Conservation (phyloP, 2,797 vertebrate species). For the Notamacropus eugenii region DNA sequence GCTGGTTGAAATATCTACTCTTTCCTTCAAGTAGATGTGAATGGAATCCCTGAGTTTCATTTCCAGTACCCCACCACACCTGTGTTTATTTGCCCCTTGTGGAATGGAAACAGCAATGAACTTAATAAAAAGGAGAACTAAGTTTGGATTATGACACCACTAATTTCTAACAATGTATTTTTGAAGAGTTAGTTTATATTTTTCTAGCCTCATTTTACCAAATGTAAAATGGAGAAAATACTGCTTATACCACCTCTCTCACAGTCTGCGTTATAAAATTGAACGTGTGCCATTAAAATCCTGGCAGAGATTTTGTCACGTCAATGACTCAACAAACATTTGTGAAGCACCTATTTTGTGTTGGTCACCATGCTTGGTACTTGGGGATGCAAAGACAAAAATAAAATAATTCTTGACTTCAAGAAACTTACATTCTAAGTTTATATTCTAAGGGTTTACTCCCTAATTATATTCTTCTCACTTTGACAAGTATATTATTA, state of each 20-base stretch:
- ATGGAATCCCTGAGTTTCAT: neutral
- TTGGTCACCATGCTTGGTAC: neutral
- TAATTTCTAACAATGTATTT: neutral
- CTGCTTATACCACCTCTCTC: neutral
- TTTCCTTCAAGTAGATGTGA: neutral
- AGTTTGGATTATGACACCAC: neutral
- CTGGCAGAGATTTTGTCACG: neutral
- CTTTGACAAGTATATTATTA: neutral
- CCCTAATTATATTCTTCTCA: neutral
- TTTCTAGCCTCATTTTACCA: neutral
- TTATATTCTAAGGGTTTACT: neutral
- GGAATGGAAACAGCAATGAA: neutral
- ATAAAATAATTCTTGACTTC: neutral
- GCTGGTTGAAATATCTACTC: neutral
- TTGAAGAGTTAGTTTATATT: neutral
- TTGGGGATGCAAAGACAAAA: neutral
- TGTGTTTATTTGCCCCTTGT: neutral
- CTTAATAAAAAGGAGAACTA: neutral
- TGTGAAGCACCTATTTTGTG: neutral
- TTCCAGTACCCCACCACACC: neutral
- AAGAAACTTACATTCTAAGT: neutral
- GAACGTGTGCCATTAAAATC: neutral
- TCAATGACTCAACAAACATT: neutral
- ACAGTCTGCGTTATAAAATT: neutral
- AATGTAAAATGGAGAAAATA: neutral